Evolutionary conservation across 2,113 vertebrate species (phyloP).

Genomic region (Xerus inauris): DNA sequence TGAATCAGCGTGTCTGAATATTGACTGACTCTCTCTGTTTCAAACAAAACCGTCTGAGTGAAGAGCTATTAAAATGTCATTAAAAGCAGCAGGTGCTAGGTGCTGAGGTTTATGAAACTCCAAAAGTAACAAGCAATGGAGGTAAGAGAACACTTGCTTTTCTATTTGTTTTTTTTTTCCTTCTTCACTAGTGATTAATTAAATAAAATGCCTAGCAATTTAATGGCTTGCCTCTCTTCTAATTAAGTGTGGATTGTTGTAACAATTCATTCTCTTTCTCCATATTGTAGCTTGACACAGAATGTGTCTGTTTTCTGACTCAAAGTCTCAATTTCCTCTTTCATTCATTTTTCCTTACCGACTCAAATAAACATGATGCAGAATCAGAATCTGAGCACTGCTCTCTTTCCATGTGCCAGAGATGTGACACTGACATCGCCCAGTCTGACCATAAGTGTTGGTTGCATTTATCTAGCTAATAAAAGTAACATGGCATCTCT

Average conservation of each 20-base stretch:
- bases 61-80: slow-evolving; percentile 71
- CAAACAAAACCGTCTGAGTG: slow-evolving; percentile 52
- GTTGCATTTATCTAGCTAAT: not conserved
- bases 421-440: not conserved
- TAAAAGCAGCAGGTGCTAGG: slow-evolving; percentile 56
- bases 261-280: not conserved
- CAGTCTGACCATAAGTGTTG: not conserved
- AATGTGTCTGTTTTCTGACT: slow-evolving; percentile 30
- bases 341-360: not conserved
- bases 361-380: not conserved
- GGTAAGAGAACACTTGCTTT: not conserved
- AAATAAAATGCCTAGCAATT: slow-evolving; percentile 28
- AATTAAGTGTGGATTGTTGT: slow-evolving; percentile 22
- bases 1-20: slow-evolving; percentile 38
- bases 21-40: slow-evolving; percentile 62
- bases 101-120: not conserved
- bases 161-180: slow-evolving; percentile 13
- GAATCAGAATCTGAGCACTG: not conserved
- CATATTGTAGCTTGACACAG: not conserved
- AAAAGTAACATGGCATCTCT: not conserved
- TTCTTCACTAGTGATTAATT: slow-evolving; percentile 37
- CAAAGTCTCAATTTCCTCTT: slow-evolving; percentile 8
- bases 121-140: not conserved
- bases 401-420: not conserved
- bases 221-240: slow-evolving; percentile 6